These are phyloP conservation scores for Ophion costatus DNA, from an alignment of 2,888 invertebrate species.

Conservation along the genomic window DNA sequence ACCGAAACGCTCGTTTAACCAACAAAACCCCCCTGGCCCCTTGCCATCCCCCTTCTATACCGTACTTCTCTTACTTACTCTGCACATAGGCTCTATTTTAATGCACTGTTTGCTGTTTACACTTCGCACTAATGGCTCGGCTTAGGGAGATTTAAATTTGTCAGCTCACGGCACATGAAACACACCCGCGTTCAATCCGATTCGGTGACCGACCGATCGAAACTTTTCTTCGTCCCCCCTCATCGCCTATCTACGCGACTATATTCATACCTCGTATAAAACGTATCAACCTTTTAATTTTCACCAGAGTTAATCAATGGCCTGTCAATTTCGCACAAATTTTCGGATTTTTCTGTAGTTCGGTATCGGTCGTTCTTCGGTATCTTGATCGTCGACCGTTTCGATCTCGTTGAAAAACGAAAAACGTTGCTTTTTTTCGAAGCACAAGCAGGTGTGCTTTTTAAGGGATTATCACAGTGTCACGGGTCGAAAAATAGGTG, in stretches of 20 bases:
- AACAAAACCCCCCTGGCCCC: neutral
- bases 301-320: too few species aligned
- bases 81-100: slow-evolving; percentile 75
- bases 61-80: slow-evolving; percentile 50
- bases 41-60: slow-evolving; percentile 1
- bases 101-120: slow-evolving; percentile 83
- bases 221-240: slow-evolving; percentile 12
- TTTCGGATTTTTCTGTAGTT: neutral
- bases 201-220: slow-evolving; percentile 24
- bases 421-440: too few species aligned
- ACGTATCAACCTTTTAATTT: too few species aligned
- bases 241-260: neutral
- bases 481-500: too few species aligned
- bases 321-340: neutral
- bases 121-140: slow-evolving; percentile 82
- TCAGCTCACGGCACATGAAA: slow-evolving; percentile 72
- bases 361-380: too few species aligned
- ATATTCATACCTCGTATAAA: too few species aligned
- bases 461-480: too few species aligned
- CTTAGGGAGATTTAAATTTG: slow-evolving; percentile 83
- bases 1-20: slow-evolving; percentile 66
- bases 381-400: too few species aligned
- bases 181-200: slow-evolving; percentile 43
- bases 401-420: too few species aligned
- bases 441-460: too few species aligned